Evolutionary conservation across 2,113 vertebrate species (phyloP).

Genomic region (Mirounga angustirostris): DNA sequence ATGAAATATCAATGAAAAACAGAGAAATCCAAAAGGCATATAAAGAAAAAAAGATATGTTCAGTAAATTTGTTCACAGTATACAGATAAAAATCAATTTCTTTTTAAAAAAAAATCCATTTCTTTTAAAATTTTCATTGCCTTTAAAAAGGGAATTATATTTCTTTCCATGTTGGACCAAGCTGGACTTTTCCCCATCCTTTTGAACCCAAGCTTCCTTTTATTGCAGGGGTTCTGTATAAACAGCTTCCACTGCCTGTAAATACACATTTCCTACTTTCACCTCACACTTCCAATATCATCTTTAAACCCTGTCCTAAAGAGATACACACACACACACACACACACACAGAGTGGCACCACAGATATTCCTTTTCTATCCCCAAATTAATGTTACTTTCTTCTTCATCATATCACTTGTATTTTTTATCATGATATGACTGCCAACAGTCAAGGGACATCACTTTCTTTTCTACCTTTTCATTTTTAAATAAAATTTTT

Average conservation of each 20-base stretch:
- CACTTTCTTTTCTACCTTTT: neutral
- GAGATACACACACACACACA: neutral
- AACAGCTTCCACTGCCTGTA: neutral
- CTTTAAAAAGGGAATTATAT: neutral
- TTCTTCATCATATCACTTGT: neutral
- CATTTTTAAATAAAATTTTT: constrained; percentile 33
- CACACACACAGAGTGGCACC: neutral
- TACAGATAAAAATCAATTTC: neutral
- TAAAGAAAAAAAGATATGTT: neutral
- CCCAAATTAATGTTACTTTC: neutral
- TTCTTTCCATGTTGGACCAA: neutral
- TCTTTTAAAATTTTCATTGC: neutral
- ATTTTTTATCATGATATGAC: neutral
- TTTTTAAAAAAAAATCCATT: neutral
- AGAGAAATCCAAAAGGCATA: neutral
- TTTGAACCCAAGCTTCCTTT: neutral
- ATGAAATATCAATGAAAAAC: neutral
- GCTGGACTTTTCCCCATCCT: neutral
- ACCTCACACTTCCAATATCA: neutral
- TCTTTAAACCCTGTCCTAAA: neutral
- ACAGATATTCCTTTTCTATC: neutral
- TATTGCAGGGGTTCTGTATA: neutral
- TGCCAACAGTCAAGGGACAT: neutral
- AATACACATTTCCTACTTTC: neutral
- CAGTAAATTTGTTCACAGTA: neutral